Percentiles rank a stretch among this genome's conserved stretches.
phyloP scores from a whole-genome alignment of 23 tunicate species.

The Phallusia fumigata region DNA sequence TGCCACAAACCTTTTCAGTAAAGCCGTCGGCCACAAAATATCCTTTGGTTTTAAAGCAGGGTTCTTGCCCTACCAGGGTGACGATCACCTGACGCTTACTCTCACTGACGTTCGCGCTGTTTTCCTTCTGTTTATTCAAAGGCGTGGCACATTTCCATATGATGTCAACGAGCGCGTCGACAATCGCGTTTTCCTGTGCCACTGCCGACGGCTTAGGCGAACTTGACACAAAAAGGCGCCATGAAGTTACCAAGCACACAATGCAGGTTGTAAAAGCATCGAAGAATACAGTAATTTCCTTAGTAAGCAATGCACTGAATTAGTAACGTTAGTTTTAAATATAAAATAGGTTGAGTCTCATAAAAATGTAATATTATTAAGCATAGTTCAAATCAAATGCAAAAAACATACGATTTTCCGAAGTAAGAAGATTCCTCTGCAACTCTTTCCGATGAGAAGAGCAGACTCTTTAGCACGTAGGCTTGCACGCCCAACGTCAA shows the following conservation, averaged over 20 bases:
- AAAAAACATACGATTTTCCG: slow-evolving; percentile 58
- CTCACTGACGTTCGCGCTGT: not conserved
- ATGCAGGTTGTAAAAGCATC: no score
- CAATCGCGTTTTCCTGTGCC: slow-evolving; percentile 47
- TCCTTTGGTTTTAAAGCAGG: slow-evolving; percentile 61
- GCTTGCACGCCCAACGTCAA: slow-evolving; percentile 66
- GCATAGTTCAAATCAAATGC: not conserved
- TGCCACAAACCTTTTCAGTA: slow-evolving; percentile 60
- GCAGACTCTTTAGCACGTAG: slow-evolving; percentile 62
- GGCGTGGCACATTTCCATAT: slow-evolving; percentile 61
- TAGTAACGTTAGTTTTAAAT: no score
- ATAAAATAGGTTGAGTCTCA: no score
- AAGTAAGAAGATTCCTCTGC: slow-evolving; percentile 34
- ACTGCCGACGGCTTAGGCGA: slow-evolving; percentile 58
- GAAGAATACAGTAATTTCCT: no score
- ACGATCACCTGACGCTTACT: slow-evolving; percentile 35
- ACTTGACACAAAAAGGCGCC: not conserved
- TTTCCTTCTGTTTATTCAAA: slow-evolving; percentile 1
- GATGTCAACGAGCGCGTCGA: slow-evolving; percentile 63
- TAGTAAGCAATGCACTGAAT: no score
- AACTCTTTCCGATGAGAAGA: slow-evolving; percentile 21
- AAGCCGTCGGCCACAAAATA: slow-evolving; percentile 70
- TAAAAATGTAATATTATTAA: no score
- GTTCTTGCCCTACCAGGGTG: slow-evolving; percentile 48
- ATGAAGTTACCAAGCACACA: no score